Conservation (phyloP, 2,888 invertebrate genomes). For the Sthenelais limicola region DNA sequence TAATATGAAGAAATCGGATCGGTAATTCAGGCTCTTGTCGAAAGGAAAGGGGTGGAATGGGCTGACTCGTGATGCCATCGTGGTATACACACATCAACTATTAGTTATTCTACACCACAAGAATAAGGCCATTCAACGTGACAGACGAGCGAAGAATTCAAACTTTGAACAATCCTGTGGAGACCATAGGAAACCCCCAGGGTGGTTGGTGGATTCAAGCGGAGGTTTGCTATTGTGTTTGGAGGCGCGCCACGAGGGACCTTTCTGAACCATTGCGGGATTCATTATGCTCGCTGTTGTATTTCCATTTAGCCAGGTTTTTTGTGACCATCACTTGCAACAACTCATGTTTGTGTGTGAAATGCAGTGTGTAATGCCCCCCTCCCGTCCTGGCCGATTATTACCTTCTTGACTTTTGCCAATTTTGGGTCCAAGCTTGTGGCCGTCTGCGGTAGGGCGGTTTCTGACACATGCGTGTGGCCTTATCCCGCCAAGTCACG, state of each 20-base stretch:
- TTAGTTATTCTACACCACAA: too few relatives aligned
- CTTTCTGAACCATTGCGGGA: not conserved
- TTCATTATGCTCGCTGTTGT: constrained; percentile 25
- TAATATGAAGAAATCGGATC: too few relatives aligned
- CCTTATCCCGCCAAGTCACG: not conserved
- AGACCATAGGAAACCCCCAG: not conserved
- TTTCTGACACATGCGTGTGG: not conserved
- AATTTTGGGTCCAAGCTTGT: not conserved
- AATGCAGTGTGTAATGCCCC: not conserved
- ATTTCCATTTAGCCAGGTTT: constrained; percentile 17
- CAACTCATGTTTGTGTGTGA: constrained; percentile 30
- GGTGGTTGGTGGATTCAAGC: not conserved
- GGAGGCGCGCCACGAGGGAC: not conserved
- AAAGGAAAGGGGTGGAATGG: too few relatives aligned
- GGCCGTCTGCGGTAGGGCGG: not conserved
- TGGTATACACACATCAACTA: too few relatives aligned
- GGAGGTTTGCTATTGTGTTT: constrained; percentile 9
- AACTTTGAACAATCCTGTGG: not conserved
- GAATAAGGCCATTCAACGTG: too few relatives aligned
- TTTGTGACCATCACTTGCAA: constrained; percentile 18
- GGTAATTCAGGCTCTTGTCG: too few relatives aligned
- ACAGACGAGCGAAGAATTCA: too few relatives aligned
- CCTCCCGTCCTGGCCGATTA: constrained; percentile 2
- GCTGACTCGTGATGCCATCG: too few relatives aligned
- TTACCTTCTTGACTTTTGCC: constrained; percentile 21